These are phyloP conservation scores for Nanorana parkeri DNA, from an alignment of 2,113 vertebrate genomes.

Conservation along the genomic window DNA sequence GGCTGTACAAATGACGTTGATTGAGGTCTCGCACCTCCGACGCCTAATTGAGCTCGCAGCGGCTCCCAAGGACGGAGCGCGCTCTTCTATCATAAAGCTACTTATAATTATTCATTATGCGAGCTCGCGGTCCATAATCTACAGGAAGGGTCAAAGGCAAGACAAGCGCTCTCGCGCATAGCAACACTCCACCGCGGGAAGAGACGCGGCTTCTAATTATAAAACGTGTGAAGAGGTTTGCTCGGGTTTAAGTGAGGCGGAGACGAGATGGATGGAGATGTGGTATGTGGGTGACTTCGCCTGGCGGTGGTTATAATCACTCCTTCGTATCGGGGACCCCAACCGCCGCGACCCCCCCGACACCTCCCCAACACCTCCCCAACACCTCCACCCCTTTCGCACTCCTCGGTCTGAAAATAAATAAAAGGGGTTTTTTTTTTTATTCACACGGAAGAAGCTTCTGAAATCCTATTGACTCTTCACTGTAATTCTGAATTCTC, in stretches of 20 bases:
- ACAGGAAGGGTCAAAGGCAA: background rate
- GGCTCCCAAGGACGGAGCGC: background rate
- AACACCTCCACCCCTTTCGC: too few relatives aligned
- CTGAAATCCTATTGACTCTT: conserved; percentile 32
- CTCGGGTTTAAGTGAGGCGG: conserved; percentile 1
- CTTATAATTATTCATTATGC: conserved; percentile 24
- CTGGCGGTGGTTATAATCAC: background rate
- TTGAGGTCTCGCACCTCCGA: background rate
- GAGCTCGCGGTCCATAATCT: conserved; percentile 6
- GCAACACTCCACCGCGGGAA: background rate
- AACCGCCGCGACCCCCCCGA: background rate
- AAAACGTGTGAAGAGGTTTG: conserved; percentile 23
- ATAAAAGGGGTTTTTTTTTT: background rate
- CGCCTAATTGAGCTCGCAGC: conserved; percentile 8
- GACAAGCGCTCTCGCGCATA: background rate
- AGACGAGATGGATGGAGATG: conserved; percentile 8
- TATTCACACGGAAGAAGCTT: background rate
- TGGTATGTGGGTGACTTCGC: conserved; percentile 30
- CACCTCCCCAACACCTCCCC: too few relatives aligned
- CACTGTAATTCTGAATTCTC: background rate
- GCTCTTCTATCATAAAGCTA: background rate
- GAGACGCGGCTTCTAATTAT: conserved; percentile 11
- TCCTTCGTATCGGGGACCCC: background rate
- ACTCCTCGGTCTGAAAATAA: too few relatives aligned
- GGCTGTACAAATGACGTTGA: conserved; percentile 4